phyloP scores from a whole-genome alignment of 2,113 vertebrate species.

The Gobiocypris rarus region DNA sequence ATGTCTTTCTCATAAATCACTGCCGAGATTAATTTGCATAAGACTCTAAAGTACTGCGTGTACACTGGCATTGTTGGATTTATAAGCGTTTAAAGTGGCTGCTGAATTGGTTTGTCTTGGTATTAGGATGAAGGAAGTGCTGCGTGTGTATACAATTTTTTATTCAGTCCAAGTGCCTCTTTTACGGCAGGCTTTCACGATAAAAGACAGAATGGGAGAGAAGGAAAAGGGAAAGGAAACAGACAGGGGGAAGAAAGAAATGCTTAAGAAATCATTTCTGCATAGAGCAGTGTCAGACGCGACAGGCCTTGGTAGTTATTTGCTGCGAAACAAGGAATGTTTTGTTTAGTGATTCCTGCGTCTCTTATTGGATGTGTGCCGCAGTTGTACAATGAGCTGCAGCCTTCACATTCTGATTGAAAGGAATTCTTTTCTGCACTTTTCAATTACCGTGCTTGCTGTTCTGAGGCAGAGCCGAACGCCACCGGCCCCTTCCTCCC shows the following conservation, averaged over 20 bases:
- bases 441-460: conserved; percentile 69
- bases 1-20: conserved; percentile 20
- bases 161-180: conserved; percentile 40
- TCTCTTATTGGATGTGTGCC: conserved; percentile 60
- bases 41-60: background rate
- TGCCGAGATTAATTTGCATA: conserved; percentile 25
- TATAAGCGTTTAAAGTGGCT: conserved; percentile 18
- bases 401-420: conserved; percentile 67
- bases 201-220: conserved; percentile 8
- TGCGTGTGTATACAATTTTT: conserved; percentile 36
- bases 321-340: conserved; percentile 62
- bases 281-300: conserved; percentile 39
- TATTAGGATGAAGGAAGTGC: conserved; percentile 43
- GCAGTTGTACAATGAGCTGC: conserved; percentile 60
- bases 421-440: conserved; percentile 69
- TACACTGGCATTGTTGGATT: conserved; percentile 36
- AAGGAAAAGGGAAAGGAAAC: background rate
- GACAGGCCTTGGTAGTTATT: conserved; percentile 60
- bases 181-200: conserved; percentile 36
- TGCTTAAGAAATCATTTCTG: conserved; percentile 47
- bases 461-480: conserved; percentile 2
- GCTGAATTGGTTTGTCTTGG: conserved; percentile 19
- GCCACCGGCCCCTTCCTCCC: background rate
- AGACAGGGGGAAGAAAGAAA: conserved; percentile 23
- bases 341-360: conserved; percentile 67